A percentile compares a stretch with the other conserved stretches of the same genome.
phyloP scores from a whole-genome alignment of 2,113 vertebrate genomes.

The Sminthopsis crassicaudata region DNA sequence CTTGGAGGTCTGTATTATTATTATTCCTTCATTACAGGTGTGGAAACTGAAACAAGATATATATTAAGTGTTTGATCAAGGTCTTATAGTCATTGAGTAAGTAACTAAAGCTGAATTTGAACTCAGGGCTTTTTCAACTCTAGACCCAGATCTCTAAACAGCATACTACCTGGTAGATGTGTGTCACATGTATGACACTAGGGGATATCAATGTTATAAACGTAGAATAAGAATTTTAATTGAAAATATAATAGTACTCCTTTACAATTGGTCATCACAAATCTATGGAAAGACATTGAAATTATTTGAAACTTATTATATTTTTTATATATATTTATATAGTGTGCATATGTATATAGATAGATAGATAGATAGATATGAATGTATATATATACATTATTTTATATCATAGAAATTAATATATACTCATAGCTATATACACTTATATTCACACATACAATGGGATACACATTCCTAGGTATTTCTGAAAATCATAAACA shows the following conservation, averaged over 20 bases:
- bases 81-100: not conserved
- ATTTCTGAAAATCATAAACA: too few species aligned
- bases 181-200: not conserved
- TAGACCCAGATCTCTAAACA: not conserved
- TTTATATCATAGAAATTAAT: too few species aligned
- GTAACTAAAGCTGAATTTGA: not conserved
- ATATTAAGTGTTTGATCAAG: not conserved
- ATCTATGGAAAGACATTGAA: not conserved
- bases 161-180: not conserved
- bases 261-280: not conserved
- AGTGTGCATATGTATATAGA: not conserved
- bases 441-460: not conserved
- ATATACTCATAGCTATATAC: too few species aligned
- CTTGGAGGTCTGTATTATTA: not conserved
- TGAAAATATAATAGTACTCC: not conserved
- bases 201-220: not conserved
- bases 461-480: too few species aligned
- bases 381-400: too few species aligned
- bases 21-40: not conserved
- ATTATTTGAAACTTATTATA: not conserved
- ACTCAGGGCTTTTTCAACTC: not conserved
- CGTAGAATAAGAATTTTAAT: not conserved
- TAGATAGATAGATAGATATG: too few species aligned
- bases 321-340: not conserved
- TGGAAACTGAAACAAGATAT: not conserved